Base-by-base conservation (phyloP, 1,140 invertebrate species). In the Drosophila trapezifrons region DNA sequence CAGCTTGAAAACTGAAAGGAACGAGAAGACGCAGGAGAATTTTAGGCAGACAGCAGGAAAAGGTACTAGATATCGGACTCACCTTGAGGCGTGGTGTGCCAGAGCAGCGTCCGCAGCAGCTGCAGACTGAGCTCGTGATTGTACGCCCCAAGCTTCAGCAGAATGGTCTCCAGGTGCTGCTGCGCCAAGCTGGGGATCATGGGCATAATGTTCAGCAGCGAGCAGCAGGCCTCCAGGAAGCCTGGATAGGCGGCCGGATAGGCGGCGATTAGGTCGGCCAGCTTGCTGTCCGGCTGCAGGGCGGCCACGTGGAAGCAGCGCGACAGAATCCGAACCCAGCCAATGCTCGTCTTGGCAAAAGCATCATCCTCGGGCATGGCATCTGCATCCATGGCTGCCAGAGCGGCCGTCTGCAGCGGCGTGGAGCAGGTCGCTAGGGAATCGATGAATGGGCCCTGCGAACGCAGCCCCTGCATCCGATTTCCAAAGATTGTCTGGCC, bases 141-240 rank as follows among this genome's bases (percentile, higher is more conserved):
- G 67, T 95, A 93, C 17, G 95, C 92, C 10, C 95, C 94, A 32
- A 95, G 91, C 73, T 94, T 94, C 12, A 95, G 90, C 25, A 95
- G 78, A 55, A 95, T 94, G 54, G 93, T 93, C 76, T 95, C 94
- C 37, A 95, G 91, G 90, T 94, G 94, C 18, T 94, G 94, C 47
- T 94, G 93, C 56, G 95, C 94, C 8, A 94, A 86, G 40, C 94
- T 94, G 64, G 93, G 93, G 49, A 93, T 93, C 76, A 94, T 93
- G 2, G 95, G 93, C 67, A 96, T 95, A 10, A 96, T 94, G 35
- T 97, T 92, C 4, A 97, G 91, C 22, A 97, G 93, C 17, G 95
- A 95, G 76, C 96, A 96, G 78, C 95, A 96, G 2, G 96, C 95
- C 83, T 95, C 94, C 3, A 97, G 92, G 7, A 97, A 93, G 54